Evolutionary conservation across 2,113 vertebrate species (phyloP).

Genomic region (Osmerus eperlanus): DNA sequence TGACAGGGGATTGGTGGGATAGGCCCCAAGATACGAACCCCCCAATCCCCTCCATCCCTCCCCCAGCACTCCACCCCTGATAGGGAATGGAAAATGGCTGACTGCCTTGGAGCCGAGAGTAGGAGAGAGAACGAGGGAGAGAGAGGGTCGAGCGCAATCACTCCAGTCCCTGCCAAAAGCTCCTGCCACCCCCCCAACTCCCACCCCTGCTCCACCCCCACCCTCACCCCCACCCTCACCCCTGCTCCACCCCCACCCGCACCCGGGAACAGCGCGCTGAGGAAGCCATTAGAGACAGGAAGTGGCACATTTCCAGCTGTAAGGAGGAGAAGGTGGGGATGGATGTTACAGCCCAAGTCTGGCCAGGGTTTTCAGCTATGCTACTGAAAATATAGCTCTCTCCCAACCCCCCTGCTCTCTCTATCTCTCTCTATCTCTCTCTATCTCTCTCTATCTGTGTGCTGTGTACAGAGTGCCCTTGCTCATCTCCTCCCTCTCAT

Average conservation of each 20-base stretch:
- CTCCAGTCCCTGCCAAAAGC: background rate
- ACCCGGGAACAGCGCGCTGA: background rate
- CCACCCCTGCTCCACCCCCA: background rate
- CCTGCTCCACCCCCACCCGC: background rate
- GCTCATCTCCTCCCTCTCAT: background rate
- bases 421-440: slow-evolving; percentile 2
- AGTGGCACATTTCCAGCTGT: background rate
- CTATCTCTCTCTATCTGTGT: slow-evolving; percentile 6
- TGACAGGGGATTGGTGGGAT: slow-evolving; percentile 47
- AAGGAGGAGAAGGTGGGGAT: background rate
- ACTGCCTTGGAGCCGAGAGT: slow-evolving; percentile 2
- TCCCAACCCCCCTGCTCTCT: slow-evolving; percentile 6
- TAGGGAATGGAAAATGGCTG: slow-evolving; percentile 20
- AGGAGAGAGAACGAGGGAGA: background rate
- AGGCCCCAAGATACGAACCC: slow-evolving; percentile 38
- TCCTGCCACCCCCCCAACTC: background rate
- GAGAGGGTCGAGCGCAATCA: background rate
- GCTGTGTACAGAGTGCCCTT: background rate
- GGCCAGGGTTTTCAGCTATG: too few relatives aligned
- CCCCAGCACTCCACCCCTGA: slow-evolving; percentile 15
- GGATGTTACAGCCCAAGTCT: background rate
- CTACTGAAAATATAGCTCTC: too few relatives aligned
- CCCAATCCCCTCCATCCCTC: background rate
- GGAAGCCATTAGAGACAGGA: background rate
- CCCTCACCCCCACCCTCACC: slow-evolving; percentile 10